Evolutionary conservation across 2,113 vertebrate genomes (phyloP), one percentile per base, ranked within the genome.

Genomic region (Caracal caracal): DNA sequence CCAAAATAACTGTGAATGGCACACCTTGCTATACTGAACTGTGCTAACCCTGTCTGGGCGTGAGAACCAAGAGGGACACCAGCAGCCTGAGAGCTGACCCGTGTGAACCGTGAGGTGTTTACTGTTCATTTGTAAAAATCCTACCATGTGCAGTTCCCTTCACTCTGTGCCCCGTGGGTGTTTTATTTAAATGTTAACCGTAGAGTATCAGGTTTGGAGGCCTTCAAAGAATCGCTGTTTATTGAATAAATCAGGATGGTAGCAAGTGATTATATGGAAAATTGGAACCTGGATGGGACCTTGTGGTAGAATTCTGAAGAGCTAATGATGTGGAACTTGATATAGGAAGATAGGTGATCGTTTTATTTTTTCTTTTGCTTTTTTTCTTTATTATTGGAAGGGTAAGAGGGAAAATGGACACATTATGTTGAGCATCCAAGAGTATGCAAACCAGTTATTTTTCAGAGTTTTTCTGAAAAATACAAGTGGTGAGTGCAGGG

Each of bases 1-100:
- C 98, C 99, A 98, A 98, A 98, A 98, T 98, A 98, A 98, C 98
- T 98, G 99, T 99, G 98, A 99, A 97, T 90, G 95, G 96, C 83
- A 73, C 96, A 97, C 98, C 71, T 89, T 65, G 73, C 53, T 97
- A 1, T 95, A 87, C 95, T 94, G 96, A 98, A 90, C 82, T 97
- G 33, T 95, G 81, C 94, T 95, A 63, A 83, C 98, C 88, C 70
- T 84, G 61, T 63, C 63, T 40, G 82, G 97, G 89, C 63, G 0
- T 28, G 65, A 90, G 76, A 68, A 63, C 56, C 1, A 28, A 30
- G 75, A 68, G 83, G 95, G 76, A 53, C 65, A 13, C 93, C 61
- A 75, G 94, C 81, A 80, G 92, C 61, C 79, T 43, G 22, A 49
- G 70, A 61, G 12, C 53, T 37, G 78, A 88, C 79, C 81, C 19